Conservation (phyloP, 2,113 vertebrate species). For the Lamprotornis superbus region DNA sequence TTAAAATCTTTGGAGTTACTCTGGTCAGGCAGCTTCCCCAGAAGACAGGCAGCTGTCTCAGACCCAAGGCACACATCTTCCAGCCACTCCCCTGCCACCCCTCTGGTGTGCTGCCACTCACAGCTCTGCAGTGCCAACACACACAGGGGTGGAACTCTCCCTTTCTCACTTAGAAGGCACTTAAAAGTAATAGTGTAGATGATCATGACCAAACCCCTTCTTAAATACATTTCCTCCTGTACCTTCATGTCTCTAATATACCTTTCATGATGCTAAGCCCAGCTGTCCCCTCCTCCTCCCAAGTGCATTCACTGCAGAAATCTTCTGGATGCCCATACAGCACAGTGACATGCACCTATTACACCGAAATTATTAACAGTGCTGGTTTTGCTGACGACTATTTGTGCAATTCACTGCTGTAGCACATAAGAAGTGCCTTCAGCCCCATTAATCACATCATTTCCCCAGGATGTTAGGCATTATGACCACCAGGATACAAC, state of each 20-base stretch:
- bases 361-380: background rate
- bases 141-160: background rate
- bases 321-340: background rate
- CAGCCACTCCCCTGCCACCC: background rate
- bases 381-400: background rate
- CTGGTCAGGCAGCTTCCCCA: background rate
- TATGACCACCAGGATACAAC: background rate
- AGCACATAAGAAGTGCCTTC: background rate
- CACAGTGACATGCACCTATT: background rate
- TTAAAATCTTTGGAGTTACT: background rate
- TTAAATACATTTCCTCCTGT: background rate
- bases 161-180: background rate
- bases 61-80: background rate
- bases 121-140: background rate
- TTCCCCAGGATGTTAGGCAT: background rate
- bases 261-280: background rate
- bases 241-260: background rate
- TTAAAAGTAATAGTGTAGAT: background rate
- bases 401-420: background rate
- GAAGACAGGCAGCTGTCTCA: background rate
- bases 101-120: background rate
- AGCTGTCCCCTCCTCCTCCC: background rate
- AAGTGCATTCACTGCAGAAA: background rate
- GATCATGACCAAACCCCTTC: background rate
- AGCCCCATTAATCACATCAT: background rate